Evolutionary conservation across 2,113 vertebrate species (phyloP).

Genomic region (Pungitius pungitius): DNA sequence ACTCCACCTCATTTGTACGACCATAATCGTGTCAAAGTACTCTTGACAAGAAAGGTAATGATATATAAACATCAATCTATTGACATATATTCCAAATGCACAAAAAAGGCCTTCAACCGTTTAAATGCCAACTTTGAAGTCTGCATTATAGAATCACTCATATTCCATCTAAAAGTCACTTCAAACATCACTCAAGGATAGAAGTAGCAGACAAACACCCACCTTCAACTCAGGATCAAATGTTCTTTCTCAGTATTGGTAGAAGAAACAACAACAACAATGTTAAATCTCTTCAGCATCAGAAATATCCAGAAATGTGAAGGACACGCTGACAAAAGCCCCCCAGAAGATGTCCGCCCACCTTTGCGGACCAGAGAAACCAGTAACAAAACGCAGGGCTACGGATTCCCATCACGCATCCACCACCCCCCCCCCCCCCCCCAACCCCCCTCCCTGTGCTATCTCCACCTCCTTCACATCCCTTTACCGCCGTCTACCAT

Average conservation of each 20-base stretch:
- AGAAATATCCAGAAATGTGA: constrained; percentile 18
- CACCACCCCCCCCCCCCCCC: constrained; percentile 39
- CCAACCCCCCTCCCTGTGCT: constrained; percentile 19
- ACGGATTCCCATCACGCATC: constrained; percentile 12
- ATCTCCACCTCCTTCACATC: constrained; percentile 62
- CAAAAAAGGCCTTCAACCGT: neutral
- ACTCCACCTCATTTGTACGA: neutral
- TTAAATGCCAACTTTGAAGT: neutral
- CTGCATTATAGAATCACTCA: neutral
- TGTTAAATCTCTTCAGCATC: constrained; percentile 13
- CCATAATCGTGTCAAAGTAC: neutral
- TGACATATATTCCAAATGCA: neutral
- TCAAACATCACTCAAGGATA: neutral
- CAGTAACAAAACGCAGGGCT: constrained; percentile 30
- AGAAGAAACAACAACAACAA: neutral
- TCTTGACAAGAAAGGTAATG: neutral
- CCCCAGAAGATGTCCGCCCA: constrained; percentile 1
- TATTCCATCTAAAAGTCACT: neutral
- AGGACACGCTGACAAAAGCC: neutral
- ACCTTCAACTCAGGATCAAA: constrained; percentile 46
- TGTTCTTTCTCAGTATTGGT: neutral
- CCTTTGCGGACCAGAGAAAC: constrained; percentile 30
- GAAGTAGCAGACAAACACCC: constrained; percentile 29
- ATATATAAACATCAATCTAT: neutral
- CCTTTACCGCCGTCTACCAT: constrained; percentile 46